A percentile compares a stretch with the other conserved stretches of the same genome.
Conservation (phyloP, 2,113 vertebrate genomes). For the Jacana jacana region DNA sequence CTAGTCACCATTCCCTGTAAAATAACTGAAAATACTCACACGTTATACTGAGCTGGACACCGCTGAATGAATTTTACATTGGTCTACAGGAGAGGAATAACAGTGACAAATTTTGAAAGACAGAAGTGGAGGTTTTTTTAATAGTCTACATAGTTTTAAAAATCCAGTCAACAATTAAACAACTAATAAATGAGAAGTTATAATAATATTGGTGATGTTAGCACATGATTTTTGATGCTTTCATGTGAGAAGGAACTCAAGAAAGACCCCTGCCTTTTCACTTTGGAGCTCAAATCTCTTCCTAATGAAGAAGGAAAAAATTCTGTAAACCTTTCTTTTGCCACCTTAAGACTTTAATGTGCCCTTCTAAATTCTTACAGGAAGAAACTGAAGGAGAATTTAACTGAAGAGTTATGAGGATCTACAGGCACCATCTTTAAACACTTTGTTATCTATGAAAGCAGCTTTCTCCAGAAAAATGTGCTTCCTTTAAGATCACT, state of each 20-base stretch:
- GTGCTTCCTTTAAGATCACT: background rate
- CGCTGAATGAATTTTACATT: background rate
- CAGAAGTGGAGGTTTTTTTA: accelerated
- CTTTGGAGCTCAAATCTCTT: background rate
- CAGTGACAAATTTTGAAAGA: background rate
- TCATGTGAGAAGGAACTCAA: background rate
- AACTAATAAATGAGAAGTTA: background rate
- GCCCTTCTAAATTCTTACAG: background rate
- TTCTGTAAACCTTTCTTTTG: background rate
- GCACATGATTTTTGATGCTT: background rate
- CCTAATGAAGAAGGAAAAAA: background rate
- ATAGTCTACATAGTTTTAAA: background rate
- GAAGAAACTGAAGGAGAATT: background rate
- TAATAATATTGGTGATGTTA: background rate
- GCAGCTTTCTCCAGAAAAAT: background rate
- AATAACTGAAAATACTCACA: background rate
- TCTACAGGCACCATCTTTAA: background rate
- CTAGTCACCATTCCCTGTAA: background rate
- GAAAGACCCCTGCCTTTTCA: background rate
- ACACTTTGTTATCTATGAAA: background rate
- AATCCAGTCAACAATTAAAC: background rate
- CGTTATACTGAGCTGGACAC: background rate
- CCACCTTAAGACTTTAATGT: background rate
- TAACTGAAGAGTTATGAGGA: background rate
- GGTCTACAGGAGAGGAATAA: background rate